Evolutionary conservation across 1,140 invertebrate genomes (phyloP).

Genomic region (Psix sp.): DNA sequence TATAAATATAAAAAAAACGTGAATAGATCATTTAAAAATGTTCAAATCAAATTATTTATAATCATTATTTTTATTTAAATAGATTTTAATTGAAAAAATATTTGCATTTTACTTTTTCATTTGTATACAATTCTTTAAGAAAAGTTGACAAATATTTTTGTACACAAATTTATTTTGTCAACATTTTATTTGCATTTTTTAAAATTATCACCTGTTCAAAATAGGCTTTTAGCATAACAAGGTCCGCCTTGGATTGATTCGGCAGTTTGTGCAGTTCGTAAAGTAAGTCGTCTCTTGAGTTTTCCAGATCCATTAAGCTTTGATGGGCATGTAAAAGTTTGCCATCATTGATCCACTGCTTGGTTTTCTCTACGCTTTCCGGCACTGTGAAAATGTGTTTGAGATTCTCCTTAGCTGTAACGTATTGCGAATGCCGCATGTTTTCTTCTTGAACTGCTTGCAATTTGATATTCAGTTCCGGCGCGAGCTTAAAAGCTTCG

Average conservation of each 20-base stretch:
- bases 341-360: slow-evolving; percentile 95
- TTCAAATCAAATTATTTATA: too few relatives aligned
- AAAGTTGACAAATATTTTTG: too few relatives aligned
- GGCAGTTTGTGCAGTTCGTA: slow-evolving; percentile 96
- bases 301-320: slow-evolving; percentile 96
- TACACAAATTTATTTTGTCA: too few relatives aligned
- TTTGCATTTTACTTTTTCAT: too few relatives aligned
- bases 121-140: too few relatives aligned
- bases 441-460: slow-evolving; percentile 94
- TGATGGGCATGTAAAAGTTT: slow-evolving; percentile 96
- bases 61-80: too few relatives aligned
- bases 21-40: too few relatives aligned
- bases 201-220: too few relatives aligned
- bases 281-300: slow-evolving; percentile 93
- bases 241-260: slow-evolving; percentile 92
- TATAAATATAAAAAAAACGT: too few relatives aligned
- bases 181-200: too few relatives aligned
- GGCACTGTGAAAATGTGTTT: slow-evolving; percentile 99
- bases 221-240: slow-evolving; percentile 94
- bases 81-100: too few relatives aligned
- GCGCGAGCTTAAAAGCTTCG: slow-evolving; percentile 81
- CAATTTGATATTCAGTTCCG: slow-evolving; percentile 85
- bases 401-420: slow-evolving; percentile 97
- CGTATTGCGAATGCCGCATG: slow-evolving; percentile 94
- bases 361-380: slow-evolving; percentile 96